phyloP scores from a whole-genome alignment of 2,888 invertebrate genomes.

The Drosophila trichaetosa region DNA sequence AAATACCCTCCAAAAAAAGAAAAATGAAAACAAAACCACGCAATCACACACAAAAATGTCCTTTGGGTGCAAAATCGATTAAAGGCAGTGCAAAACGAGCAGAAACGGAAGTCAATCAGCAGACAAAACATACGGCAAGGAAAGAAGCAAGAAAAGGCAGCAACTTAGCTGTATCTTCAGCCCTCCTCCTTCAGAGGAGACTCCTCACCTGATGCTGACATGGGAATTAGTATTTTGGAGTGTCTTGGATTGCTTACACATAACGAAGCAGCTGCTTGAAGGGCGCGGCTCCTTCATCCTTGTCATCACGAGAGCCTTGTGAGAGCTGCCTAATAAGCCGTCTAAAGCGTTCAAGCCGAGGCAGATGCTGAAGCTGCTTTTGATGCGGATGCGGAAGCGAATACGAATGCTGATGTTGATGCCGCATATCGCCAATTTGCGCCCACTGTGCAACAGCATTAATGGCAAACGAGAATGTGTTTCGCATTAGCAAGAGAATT shows the following conservation, averaged over 20 bases:
- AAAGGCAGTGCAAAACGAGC: constrained; percentile 64
- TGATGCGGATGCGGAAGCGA: constrained; percentile 6
- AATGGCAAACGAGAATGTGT: constrained; percentile 75
- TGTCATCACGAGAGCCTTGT: constrained; percentile 25
- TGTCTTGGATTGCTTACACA: constrained; percentile 55
- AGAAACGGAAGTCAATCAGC: constrained; percentile 82
- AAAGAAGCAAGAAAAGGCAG: background rate
- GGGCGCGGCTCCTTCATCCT: constrained; percentile 5
- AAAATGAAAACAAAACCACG: constrained; percentile 50
- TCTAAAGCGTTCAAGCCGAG: constrained; percentile 45
- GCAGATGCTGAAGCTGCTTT: constrained; percentile 7
- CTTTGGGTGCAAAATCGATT: constrained; percentile 83
- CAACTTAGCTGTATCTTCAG: constrained; percentile 1
- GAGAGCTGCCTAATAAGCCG: constrained; percentile 62
- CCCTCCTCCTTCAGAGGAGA: constrained; percentile 1
- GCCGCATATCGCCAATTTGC: constrained; percentile 60
- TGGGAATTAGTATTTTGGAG: constrained; percentile 69
- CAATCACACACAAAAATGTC: constrained; percentile 71
- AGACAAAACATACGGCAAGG: constrained; percentile 30
- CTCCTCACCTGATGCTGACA: constrained; percentile 70
- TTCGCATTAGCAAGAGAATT: constrained; percentile 79
- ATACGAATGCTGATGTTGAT: constrained; percentile 25
- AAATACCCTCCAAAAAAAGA: constrained; percentile 30
- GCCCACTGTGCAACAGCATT: constrained; percentile 66
- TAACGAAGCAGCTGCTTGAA: constrained; percentile 26